These are phyloP conservation scores for Atta texana DNA, from an alignment of 1,140 invertebrate genomes.

Conservation along the genomic window DNA sequence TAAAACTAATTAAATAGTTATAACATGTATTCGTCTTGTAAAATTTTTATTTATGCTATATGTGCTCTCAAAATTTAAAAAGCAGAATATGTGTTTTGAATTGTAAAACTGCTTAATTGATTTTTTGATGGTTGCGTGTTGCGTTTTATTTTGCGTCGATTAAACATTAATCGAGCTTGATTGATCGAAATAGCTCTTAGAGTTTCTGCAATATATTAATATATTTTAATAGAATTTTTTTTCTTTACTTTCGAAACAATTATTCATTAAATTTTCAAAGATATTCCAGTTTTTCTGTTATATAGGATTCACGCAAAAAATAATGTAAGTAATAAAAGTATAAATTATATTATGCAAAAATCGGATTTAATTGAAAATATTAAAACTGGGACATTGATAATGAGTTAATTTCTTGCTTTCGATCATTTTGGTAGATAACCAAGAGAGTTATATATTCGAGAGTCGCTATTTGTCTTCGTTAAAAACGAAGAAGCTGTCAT, in stretches of 20 bases:
- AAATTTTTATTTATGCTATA: background rate
- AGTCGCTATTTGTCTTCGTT: slow-evolving; percentile 39
- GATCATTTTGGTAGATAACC: background rate
- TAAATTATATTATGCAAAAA: background rate
- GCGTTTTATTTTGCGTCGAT: background rate
- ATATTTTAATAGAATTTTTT: background rate
- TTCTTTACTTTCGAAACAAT: background rate
- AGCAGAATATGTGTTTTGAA: background rate
- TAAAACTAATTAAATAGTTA: background rate
- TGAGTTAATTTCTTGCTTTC: background rate
- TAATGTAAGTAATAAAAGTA: too few species aligned
- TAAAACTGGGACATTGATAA: background rate
- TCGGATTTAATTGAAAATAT: background rate
- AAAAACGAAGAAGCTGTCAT: slow-evolving; percentile 34
- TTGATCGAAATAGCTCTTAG: background rate
- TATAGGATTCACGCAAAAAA: background rate
- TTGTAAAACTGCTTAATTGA: background rate
- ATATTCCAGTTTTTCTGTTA: background rate
- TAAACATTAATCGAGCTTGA: background rate
- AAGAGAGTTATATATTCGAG: background rate
- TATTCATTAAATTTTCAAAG: background rate
- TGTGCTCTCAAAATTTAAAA: background rate
- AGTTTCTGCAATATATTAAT: background rate
- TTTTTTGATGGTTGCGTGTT: background rate
- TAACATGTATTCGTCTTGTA: background rate